A percentile compares a stretch with the other conserved stretches of the same genome.
These are phyloP conservation scores for Grammomys dolichurus DNA, from an alignment of 2,113 vertebrate genomes.

Conservation along the genomic window DNA sequence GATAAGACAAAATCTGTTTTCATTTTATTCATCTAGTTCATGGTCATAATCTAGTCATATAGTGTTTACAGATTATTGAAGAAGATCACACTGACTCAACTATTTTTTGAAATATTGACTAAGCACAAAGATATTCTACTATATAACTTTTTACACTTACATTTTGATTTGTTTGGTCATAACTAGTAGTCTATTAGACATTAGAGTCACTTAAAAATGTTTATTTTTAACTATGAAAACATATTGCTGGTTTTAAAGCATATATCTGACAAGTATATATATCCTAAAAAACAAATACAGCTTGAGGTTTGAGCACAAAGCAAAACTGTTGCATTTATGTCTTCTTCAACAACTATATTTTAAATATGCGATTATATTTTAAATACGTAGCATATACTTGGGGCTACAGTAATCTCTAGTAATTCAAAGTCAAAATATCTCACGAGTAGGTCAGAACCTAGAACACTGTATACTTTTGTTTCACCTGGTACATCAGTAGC, in stretches of 20 bases:
- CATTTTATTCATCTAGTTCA: background rate
- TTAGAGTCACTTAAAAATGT: conserved; percentile 8
- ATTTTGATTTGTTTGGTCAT: background rate
- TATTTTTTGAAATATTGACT: background rate
- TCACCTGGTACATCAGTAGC: background rate
- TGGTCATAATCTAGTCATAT: background rate
- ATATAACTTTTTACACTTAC: background rate
- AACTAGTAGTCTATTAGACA: background rate
- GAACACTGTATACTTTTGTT: background rate
- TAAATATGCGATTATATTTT: background rate
- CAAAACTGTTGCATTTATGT: background rate
- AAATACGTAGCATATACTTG: background rate
- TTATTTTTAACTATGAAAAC: background rate
- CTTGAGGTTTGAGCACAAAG: conserved; percentile 12
- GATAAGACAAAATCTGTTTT: conserved; percentile 21
- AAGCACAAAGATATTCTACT: background rate
- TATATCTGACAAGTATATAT: background rate
- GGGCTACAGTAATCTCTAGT: background rate
- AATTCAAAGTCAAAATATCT: background rate
- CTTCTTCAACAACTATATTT: background rate
- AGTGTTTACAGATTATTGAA: conserved; percentile 12
- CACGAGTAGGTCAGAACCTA: background rate
- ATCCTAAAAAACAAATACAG: background rate
- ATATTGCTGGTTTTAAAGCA: background rate
- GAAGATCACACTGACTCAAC: background rate